Base-by-base conservation (phyloP, 2,888 invertebrate species). In the Parascotia fuliginaria region DNA sequence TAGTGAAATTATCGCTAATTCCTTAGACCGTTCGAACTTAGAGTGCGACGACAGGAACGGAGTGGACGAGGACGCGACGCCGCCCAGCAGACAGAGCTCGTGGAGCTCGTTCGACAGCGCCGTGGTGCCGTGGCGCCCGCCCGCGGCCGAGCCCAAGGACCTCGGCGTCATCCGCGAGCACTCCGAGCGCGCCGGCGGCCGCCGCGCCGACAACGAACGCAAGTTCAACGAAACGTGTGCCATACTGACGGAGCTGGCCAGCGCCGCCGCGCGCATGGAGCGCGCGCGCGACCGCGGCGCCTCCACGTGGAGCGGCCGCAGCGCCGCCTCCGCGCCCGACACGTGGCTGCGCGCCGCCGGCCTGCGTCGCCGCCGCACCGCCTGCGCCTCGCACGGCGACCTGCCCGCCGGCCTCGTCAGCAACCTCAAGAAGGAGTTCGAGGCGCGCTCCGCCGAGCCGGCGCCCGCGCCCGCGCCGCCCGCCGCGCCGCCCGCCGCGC, bases 351-450 rank as follows among this genome's bases (percentile, higher is more conserved):
- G 89, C 45, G 81, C 78, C 28, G 81, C 78, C 22, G 83, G 82
- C 5, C 83, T 82, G 74, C 87, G 89, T 31, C 87, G 89, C 27
- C 88, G 89, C 51, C 87, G 88, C 43, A 79, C 79, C 46, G 80
- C 85, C 51, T 81, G 83, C 75, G 82, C 84, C 60, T 88, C 85
- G 69, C 85, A 88, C 68, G 86, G 85, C 5, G 89, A 90, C 79
- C 78, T 89, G 75, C 89, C 72, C 32, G 93, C 94, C 33, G 97
- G 97, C 19, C 95, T 96, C 80, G 97, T 97, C 65, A 95, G 95
- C 92, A 96, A 95, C 92, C 94, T 97, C 67, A 97, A 97, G 85
- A 96, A 96, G 81, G 97, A 96, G 83, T 97, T 97, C 83, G 97
- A 98, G 91, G 97, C 97, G 42, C 87, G 84, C 50, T 83, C 82